phyloP scores from a whole-genome alignment of 2,113 vertebrate genomes.

The Rallus limicola region DNA sequence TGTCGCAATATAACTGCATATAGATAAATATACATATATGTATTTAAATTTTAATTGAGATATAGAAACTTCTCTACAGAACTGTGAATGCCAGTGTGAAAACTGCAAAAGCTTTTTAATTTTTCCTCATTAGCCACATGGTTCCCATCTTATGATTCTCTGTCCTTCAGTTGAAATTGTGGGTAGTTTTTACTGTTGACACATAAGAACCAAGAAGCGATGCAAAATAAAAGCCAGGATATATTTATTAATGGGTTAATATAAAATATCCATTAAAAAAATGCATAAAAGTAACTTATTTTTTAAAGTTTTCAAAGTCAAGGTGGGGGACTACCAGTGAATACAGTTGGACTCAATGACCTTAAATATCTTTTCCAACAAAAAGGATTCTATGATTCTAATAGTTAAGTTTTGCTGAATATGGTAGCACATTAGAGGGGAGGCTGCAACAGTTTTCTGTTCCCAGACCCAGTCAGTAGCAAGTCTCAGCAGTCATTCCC shows the following conservation, averaged over 20 bases:
- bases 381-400: background rate
- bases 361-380: background rate
- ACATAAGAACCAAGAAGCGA: background rate
- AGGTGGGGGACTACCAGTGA: background rate
- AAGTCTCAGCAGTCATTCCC: background rate
- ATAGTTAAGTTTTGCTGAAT: background rate
- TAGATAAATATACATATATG: background rate
- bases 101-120: background rate
- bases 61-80: background rate
- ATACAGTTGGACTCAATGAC: background rate
- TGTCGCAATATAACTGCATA: background rate
- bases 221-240: background rate
- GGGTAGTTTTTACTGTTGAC: background rate
- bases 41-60: background rate
- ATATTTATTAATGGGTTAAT: background rate
- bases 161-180: background rate
- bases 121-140: background rate
- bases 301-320: background rate
- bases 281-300: background rate
- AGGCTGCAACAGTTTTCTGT: background rate
- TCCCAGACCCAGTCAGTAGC: background rate
- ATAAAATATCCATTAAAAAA: background rate
- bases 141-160: background rate
- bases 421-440: accelerated
- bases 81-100: background rate